Evolutionary conservation across 2,888 invertebrate species (phyloP).

Genomic region (Pseudoips prasinana): DNA sequence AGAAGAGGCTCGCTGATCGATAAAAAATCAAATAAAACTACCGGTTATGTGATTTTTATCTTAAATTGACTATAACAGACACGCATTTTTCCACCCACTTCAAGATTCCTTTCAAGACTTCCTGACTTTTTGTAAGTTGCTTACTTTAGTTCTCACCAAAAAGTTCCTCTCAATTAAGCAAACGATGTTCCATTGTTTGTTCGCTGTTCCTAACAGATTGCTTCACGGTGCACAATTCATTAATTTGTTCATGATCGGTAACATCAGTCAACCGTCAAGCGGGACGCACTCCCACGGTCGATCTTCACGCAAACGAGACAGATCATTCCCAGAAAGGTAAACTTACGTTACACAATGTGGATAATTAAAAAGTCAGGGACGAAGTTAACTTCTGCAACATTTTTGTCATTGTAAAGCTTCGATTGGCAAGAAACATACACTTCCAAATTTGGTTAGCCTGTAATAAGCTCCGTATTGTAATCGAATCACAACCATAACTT

Average conservation of each 20-base stretch:
- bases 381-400: conserved; percentile 29
- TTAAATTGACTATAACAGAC: conserved; percentile 24
- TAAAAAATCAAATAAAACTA: conserved; percentile 31
- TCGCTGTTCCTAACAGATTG: conserved; percentile 40
- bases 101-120: no score
- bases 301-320: conserved; percentile 45
- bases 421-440: conserved; percentile 25
- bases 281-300: conserved; percentile 63
- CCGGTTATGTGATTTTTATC: conserved; percentile 35
- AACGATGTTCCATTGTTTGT: conserved; percentile 44
- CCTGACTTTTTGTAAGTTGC: no score
- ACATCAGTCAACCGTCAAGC: conserved; percentile 73
- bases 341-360: conserved; percentile 46
- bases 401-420: conserved; percentile 31
- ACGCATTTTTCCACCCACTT: no score
- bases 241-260: conserved; percentile 70
- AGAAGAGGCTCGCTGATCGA: conserved; percentile 44
- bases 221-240: conserved; percentile 51
- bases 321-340: conserved; percentile 49
- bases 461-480: conserved; percentile 38
- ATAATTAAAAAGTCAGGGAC: conserved; percentile 55
- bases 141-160: no score
- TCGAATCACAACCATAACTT: conserved; percentile 39
- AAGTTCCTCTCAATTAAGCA: conserved; percentile 44
- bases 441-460: conserved; percentile 41